A percentile compares a stretch with the other conserved stretches of the same genome.
These are phyloP conservation scores for Acanthosepion pharaonis DNA, from an alignment of 2,888 invertebrate genomes.

Conservation along the genomic window DNA sequence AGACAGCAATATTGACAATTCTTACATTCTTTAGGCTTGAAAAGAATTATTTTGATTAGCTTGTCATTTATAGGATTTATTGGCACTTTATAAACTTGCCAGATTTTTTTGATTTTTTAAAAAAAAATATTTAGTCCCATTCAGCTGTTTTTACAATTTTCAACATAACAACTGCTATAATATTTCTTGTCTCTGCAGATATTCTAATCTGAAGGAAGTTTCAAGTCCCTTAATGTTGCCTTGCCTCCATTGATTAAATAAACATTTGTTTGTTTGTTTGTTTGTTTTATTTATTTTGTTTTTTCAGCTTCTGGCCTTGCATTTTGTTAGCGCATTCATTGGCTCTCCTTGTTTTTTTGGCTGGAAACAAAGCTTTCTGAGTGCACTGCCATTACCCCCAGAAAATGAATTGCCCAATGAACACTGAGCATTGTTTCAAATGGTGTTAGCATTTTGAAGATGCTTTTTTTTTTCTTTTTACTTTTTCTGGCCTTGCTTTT, in stretches of 20 bases:
- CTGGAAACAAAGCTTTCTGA: background rate
- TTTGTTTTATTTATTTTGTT: background rate
- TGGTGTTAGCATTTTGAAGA: background rate
- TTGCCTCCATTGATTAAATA: conserved; percentile 11
- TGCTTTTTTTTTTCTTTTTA: background rate
- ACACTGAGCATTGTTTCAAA: background rate
- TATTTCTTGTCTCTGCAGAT: background rate
- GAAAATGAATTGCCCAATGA: background rate
- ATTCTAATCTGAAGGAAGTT: background rate
- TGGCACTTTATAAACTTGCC: too few species aligned
- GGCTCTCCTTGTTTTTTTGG: background rate
- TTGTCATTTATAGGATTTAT: too few species aligned
- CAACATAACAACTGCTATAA: too few species aligned
- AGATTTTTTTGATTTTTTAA: too few species aligned
- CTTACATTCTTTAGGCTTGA: too few species aligned
- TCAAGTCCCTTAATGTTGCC: background rate
- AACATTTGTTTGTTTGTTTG: background rate
- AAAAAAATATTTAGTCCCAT: too few species aligned
- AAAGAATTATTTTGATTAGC: too few species aligned
- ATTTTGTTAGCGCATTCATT: background rate
- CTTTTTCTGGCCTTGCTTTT: background rate
- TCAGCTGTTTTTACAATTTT: too few species aligned
- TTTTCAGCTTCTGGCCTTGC: background rate
- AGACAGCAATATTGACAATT: too few species aligned
- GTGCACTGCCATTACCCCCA: background rate